A percentile compares a stretch with the other conserved stretches of the same genome.
phyloP scores from a whole-genome alignment of 2,888 invertebrate species.

The Netelia inedita region DNA sequence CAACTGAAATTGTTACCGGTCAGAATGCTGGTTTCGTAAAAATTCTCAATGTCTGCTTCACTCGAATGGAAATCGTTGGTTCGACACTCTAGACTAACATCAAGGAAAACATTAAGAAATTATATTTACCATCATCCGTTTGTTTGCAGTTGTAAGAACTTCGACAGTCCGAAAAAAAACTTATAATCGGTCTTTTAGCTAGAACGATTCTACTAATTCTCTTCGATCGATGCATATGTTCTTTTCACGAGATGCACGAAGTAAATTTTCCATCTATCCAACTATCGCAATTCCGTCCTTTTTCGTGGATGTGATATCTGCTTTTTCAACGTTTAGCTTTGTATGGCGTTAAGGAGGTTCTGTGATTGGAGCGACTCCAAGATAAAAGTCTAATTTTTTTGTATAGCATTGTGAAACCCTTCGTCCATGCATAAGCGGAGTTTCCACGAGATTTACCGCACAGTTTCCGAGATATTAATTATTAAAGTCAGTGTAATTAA shows the following conservation, averaged over 20 bases:
- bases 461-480: too few species aligned
- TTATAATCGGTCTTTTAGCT: constrained; percentile 36
- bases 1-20: background rate
- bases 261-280: background rate
- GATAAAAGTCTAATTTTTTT: too few species aligned
- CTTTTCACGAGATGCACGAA: background rate
- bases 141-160: constrained; percentile 86
- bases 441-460: too few species aligned
- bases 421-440: too few species aligned
- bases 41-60: background rate
- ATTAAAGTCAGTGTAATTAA: too few species aligned
- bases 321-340: constrained; percentile 3
- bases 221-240: constrained; percentile 19
- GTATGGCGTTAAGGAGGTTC: background rate
- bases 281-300: constrained; percentile 41
- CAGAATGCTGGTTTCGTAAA: background rate
- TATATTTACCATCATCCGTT: too few species aligned
- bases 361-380: too few species aligned
- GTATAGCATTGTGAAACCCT: too few species aligned
- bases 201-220: constrained; percentile 51
- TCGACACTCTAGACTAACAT: too few species aligned
- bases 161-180: constrained; percentile 84
- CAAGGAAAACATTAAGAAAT: too few species aligned
- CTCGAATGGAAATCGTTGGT: too few species aligned
- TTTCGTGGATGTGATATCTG: background rate